Conservation (phyloP, 2,797 vertebrate genomes). For the Pantherophis vulpinus region DNA sequence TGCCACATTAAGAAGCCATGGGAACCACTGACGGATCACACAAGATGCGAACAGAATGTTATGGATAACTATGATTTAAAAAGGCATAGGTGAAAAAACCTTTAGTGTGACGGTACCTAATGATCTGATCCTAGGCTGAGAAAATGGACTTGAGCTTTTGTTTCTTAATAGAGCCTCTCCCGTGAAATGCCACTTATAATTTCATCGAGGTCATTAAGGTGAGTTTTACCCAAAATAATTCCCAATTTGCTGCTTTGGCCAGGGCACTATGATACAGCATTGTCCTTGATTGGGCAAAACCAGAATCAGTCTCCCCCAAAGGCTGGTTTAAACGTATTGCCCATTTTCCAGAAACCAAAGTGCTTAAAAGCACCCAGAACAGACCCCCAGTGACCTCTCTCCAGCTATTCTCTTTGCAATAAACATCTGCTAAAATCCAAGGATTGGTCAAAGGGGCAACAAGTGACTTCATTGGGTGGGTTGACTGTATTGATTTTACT, state of each 20-base stretch:
- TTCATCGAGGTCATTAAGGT: not conserved
- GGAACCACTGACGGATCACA: not conserved
- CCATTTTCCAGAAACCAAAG: not conserved
- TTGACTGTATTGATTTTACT: not conserved
- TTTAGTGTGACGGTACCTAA: not conserved
- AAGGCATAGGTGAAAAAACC: not conserved
- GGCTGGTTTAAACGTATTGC: not conserved
- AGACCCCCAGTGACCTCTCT: not conserved
- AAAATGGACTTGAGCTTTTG: not conserved
- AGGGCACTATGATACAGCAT: not conserved
- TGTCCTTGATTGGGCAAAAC: not conserved
- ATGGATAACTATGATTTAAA: not conserved
- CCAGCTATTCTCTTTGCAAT: not conserved
- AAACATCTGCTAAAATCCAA: not conserved
- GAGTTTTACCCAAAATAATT: not conserved
- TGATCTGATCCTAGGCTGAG: not conserved
- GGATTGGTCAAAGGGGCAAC: not conserved
- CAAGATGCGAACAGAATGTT: not conserved
- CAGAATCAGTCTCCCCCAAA: not conserved
- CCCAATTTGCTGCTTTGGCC: not conserved
- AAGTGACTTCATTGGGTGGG: not conserved
- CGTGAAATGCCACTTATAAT: not conserved
- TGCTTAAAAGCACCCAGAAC: not conserved
- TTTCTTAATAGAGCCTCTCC: not conserved
- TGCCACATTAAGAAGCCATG: not conserved